A percentile compares a stretch with the other conserved stretches of the same genome.
Conservation (phyloP, 1,140 invertebrate genomes). For the Lordiphosa mommai region DNA sequence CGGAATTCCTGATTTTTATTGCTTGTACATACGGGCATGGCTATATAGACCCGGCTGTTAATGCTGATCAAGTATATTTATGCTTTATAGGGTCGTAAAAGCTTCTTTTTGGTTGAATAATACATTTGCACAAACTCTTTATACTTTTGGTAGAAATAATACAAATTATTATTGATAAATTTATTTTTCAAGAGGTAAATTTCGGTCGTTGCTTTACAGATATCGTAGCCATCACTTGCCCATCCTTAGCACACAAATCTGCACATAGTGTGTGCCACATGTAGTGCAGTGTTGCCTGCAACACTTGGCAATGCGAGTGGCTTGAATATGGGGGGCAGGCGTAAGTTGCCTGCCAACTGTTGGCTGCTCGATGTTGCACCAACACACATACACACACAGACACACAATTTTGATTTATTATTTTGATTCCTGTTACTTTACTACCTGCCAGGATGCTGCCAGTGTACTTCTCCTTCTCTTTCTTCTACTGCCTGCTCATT, state of each 20-base stretch:
- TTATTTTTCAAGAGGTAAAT: no score
- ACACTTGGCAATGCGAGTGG: conserved; percentile 4
- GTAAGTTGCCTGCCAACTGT: conserved; percentile 42
- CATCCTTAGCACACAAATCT: background rate
- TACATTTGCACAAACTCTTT: no score
- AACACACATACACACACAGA: conserved; percentile 17
- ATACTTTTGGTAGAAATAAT: no score
- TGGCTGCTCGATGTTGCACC: conserved; percentile 22
- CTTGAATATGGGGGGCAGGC: background rate
- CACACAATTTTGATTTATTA: conserved; percentile 70
- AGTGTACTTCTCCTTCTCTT: background rate
- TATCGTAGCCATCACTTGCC: background rate
- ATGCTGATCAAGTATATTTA: no score
- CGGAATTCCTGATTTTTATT: no score
- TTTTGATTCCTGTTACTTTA: conserved; percentile 69
- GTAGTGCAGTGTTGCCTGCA: conserved; percentile 11
- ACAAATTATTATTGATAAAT: no score
- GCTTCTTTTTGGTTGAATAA: no score
- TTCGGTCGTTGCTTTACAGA: background rate
- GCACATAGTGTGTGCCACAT: background rate
- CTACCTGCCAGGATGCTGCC: conserved; percentile 55
- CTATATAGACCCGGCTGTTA: no score
- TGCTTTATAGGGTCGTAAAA: no score
- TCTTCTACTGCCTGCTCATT: conserved; percentile 9
- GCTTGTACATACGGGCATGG: no score